Conservation (phyloP, 2,797 vertebrate genomes). For the Chaunax sp. region DNA sequence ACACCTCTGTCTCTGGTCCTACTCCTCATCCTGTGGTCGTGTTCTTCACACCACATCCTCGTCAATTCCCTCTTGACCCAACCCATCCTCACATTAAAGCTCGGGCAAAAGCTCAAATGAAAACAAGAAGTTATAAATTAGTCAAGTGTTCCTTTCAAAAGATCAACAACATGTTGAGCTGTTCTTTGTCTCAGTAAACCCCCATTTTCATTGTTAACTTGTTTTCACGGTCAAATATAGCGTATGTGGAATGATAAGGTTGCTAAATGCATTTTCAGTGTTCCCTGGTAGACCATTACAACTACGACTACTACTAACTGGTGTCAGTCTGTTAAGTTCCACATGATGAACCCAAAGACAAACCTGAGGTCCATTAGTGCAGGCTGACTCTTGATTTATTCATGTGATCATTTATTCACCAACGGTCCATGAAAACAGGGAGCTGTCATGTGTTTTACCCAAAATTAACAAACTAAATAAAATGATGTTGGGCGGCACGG, state of each 20-base stretch:
- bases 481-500: no score
- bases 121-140: conserved; percentile 74
- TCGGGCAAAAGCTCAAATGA: conserved; percentile 32
- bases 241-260: fast-evolving
- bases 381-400: no score
- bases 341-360: neutral
- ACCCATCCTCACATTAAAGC: conserved; percentile 58
- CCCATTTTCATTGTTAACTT: neutral
- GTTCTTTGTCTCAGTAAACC: neutral
- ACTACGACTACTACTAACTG: neutral
- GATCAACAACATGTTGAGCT: conserved; percentile 36
- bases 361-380: no score
- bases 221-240: neutral
- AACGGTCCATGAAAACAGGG: neutral
- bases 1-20: conserved; percentile 57
- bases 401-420: neutral
- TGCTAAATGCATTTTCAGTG: neutral
- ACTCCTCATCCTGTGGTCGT: conserved; percentile 38
- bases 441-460: no score
- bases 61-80: conserved; percentile 50
- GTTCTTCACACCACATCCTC: conserved; percentile 39
- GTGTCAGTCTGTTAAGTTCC: neutral
- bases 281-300: neutral
- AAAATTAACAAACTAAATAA: neutral
- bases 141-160: conserved; percentile 32